Base-by-base conservation (phyloP, 2,113 vertebrate genomes). In the Platysteira castanea region DNA sequence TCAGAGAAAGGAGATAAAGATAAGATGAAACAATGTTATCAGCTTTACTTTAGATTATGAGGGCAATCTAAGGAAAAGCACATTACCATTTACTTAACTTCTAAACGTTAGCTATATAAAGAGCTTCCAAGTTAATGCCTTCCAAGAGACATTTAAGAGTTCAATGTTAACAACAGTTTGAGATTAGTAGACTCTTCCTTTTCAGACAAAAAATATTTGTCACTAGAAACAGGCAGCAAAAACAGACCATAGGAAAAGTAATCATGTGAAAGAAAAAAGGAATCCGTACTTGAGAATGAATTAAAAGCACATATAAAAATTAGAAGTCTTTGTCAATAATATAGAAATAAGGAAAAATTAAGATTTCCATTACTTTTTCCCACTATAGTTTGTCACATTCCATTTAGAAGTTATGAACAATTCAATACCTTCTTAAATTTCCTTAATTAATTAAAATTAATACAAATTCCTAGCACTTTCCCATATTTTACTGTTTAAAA, bases 1-100 rank as follows among this genome's bases (percentile, higher is more conserved):
- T 97, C 31, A 52, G 82, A 97, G 95, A 97, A 96, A 91, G 96
- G 82, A 90, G 93, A 96, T 97, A 93, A 97, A 97, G 83, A 89
- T 76, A 90, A 97, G 61, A 87, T 75, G 89, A 96, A 97, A 96
- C 93, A 96, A 94, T 64, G 76, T 97, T 96, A 97, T 97, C 95
- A 97, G 93, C 96, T 95, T 98, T 94, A 95, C 87, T 73, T 90
- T 63, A 98, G 90, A 93, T 95, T 95, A 95, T 82, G 75, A 93
- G 46, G 96, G 89, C 84, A 94, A 95, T 96, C 92, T 97, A 91
- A 96, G 96, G 95, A 89, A 92, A 94, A 95, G 68, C 74, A 96
- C 69, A 97, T 95, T 95, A 97, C 41, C 42, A 81, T 80, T 86
- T 60, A 95, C 79, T 97, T 98, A 95, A 92, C 70, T 90, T 77